A percentile compares a stretch with the other conserved stretches of the same genome.
phyloP scores from a whole-genome alignment of 2,888 invertebrate species.

The Scaptomyza flava region DNA sequence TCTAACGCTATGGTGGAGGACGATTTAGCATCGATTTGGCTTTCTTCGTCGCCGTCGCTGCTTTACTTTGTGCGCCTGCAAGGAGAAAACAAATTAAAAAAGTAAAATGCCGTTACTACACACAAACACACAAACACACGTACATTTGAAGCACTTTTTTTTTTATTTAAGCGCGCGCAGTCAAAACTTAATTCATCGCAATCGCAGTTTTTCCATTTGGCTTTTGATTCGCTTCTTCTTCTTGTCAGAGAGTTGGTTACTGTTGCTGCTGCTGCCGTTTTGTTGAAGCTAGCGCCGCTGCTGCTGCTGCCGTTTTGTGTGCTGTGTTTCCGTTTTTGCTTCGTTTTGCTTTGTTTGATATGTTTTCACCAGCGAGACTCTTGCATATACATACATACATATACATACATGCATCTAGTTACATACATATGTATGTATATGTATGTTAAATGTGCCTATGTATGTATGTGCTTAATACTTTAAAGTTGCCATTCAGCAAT shows the following conservation, averaged over 20 bases:
- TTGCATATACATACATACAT: constrained; percentile 24
- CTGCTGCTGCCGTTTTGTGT: constrained; percentile 38
- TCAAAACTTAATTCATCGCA: constrained; percentile 72
- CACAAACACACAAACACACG: constrained; percentile 14
- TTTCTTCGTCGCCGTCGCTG: constrained; percentile 35
- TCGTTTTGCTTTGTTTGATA: constrained; percentile 67
- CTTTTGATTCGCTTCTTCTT: constrained; percentile 57
- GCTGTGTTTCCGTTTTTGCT: constrained; percentile 60
- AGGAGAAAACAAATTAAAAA: constrained; percentile 40
- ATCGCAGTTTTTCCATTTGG: constrained; percentile 69
- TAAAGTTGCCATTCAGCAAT: constrained; percentile 54
- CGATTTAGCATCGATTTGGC: constrained; percentile 21
- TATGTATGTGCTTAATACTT: constrained; percentile 57
- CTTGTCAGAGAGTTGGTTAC: constrained; percentile 27
- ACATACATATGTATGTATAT: background rate
- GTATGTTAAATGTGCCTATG: background rate
- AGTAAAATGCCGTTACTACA: constrained; percentile 52
- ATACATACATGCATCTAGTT: no score
- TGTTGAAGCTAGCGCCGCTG: constrained; percentile 14
- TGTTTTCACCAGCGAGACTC: constrained; percentile 58
- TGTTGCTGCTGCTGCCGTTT: background rate
- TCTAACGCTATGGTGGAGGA: constrained; percentile 25
- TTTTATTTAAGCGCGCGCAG: constrained; percentile 43
- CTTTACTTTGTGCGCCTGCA: constrained; percentile 22
- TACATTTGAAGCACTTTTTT: constrained; percentile 25